Conservation (phyloP, 1,140 invertebrate species). For the Phymastichus coffea region DNA sequence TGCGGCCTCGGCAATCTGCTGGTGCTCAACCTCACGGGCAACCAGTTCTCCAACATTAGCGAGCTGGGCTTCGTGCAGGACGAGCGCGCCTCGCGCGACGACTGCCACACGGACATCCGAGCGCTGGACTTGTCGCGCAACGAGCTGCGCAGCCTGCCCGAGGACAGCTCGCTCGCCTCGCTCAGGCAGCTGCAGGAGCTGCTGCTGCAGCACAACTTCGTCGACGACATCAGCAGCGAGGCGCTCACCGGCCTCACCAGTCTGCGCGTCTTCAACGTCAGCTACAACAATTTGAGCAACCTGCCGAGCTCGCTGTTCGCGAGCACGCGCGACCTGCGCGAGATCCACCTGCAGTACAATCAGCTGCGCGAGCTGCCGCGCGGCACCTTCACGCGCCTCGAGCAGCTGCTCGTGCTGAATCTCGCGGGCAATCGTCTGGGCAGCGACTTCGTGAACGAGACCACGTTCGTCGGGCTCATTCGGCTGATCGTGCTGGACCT, state of each 20-base stretch:
- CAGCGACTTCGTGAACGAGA: conserved; percentile 77
- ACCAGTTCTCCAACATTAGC: conserved; percentile 72
- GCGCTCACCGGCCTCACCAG: conserved; percentile 73
- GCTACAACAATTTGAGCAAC: conserved; percentile 75
- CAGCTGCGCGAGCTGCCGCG: conserved; percentile 75
- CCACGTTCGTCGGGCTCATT: conserved; percentile 80
- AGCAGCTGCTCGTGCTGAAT: conserved; percentile 82
- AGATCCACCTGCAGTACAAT: conserved; percentile 81
- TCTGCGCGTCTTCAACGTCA: conserved; percentile 78
- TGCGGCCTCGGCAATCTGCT: conserved; percentile 78
- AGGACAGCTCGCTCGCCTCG: conserved; percentile 70
- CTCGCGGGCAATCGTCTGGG: conserved; percentile 83
- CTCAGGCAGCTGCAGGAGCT: conserved; percentile 75
- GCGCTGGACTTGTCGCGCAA: conserved; percentile 79
- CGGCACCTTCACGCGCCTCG: conserved; percentile 79
- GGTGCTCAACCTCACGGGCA: conserved; percentile 79
- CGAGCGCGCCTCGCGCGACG: conserved; percentile 48
- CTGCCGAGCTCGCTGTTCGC: conserved; percentile 78
- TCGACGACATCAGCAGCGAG: conserved; percentile 76
- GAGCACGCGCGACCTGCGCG: conserved; percentile 73
- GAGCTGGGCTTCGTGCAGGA: conserved; percentile 67
- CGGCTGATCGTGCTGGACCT: conserved; percentile 82
- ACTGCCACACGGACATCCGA: conserved; percentile 64
- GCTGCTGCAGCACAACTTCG: conserved; percentile 78
- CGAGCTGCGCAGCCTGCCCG: conserved; percentile 68